These are phyloP conservation scores for Agrilus cyanescens DNA, from an alignment of 2,888 invertebrate species.

Conservation along the genomic window DNA sequence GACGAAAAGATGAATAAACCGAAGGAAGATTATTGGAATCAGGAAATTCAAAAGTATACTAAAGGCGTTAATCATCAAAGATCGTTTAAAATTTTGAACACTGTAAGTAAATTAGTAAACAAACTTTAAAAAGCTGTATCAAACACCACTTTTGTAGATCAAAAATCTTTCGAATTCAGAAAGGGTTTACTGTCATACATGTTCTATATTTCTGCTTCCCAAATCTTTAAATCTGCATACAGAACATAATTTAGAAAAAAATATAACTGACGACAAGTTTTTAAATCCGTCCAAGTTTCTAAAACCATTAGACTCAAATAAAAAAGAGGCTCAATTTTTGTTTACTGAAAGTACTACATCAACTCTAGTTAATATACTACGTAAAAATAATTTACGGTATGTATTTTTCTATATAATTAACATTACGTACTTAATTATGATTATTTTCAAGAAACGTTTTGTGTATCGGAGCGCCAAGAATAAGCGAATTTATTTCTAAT, in stretches of 20 bases:
- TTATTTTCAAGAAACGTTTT: slow-evolving; percentile 51
- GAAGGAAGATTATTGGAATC: slow-evolving; percentile 39
- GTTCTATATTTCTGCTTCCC: slow-evolving; percentile 41
- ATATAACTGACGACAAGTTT: slow-evolving; percentile 46
- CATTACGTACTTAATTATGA: background rate
- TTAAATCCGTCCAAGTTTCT: slow-evolving; percentile 55
- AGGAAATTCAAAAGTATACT: slow-evolving; percentile 35
- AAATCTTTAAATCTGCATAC: slow-evolving; percentile 37
- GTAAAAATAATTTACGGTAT: slow-evolving; percentile 47
- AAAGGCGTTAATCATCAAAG: slow-evolving; percentile 42
- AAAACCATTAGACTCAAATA: slow-evolving; percentile 56
- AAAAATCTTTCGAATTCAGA: slow-evolving; percentile 35
- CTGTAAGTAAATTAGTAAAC: slow-evolving; percentile 31
- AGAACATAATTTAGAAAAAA: slow-evolving; percentile 42
- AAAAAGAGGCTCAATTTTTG: slow-evolving; percentile 79
- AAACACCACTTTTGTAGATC: slow-evolving; percentile 29
- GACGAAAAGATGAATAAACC: slow-evolving; percentile 33
- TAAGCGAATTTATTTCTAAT: slow-evolving; percentile 56
- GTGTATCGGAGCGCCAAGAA: slow-evolving; percentile 77
- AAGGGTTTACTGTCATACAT: slow-evolving; percentile 53
- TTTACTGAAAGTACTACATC: slow-evolving; percentile 58
- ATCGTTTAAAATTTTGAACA: slow-evolving; percentile 40
- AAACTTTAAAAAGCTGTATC: background rate
- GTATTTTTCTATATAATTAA: slow-evolving; percentile 4
- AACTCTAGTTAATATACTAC: slow-evolving; percentile 51